phyloP scores from a whole-genome alignment of 2,113 vertebrate genomes.

The Tragelaphus strepsiceros region DNA sequence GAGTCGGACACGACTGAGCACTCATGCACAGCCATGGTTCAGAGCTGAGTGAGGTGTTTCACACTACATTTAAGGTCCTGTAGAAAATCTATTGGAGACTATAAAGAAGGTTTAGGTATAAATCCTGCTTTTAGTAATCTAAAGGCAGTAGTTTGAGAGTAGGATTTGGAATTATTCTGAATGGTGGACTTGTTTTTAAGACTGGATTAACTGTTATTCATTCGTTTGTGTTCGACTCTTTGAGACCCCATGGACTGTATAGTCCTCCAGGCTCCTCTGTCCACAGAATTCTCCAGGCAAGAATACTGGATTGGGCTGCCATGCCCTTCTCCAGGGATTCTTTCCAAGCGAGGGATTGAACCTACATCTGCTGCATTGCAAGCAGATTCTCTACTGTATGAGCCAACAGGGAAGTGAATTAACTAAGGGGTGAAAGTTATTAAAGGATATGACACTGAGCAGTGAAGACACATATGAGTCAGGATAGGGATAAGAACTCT shows the following conservation, averaged over 20 bases:
- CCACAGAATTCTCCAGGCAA: not conserved
- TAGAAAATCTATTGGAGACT: not conserved
- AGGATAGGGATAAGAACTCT: not conserved
- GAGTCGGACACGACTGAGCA: not conserved
- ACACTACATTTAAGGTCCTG: not conserved
- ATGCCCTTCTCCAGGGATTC: not conserved
- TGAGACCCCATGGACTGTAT: not conserved
- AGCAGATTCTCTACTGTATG: not conserved
- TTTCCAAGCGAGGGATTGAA: not conserved
- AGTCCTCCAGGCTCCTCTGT: not conserved
- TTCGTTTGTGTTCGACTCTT: not conserved
- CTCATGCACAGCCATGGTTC: not conserved
- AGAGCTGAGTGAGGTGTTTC: rapidly evolving
- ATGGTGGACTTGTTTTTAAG: not conserved
- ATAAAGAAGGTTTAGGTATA: not conserved
- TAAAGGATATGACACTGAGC: not conserved
- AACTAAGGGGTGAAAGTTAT: not conserved
- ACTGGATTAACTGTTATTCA: not conserved
- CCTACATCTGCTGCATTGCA: not conserved
- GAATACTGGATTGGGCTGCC: not conserved
- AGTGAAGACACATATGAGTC: not conserved
- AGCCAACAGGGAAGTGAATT: not conserved
- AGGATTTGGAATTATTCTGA: not conserved
- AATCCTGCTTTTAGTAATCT: not conserved
- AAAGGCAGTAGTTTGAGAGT: not conserved